Conservation (phyloP, 2,113 vertebrate genomes). For the Osmerus mordax region DNA sequence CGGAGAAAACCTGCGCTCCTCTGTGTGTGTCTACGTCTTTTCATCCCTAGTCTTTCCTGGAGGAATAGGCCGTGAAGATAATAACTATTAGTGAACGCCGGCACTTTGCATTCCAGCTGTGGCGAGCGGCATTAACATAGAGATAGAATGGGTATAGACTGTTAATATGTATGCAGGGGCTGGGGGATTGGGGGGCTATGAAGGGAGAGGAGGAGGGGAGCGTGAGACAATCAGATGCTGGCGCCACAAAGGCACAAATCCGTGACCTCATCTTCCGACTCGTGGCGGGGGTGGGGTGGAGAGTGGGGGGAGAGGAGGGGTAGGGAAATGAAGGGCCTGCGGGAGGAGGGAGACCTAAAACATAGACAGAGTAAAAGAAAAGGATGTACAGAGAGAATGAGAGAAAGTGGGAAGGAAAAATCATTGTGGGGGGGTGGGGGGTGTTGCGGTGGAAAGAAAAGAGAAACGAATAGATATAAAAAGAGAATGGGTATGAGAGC, state of each 20-base stretch:
- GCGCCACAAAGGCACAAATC: conserved; percentile 79
- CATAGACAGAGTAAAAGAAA: conserved; percentile 38
- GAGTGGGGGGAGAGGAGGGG: conserved; percentile 3
- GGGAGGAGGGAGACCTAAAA: conserved; percentile 38
- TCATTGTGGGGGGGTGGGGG: conserved; percentile 33
- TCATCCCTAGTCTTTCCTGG: conserved; percentile 64
- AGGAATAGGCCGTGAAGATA: conserved; percentile 81
- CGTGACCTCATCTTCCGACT: conserved; percentile 74
- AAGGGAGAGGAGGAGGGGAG: conserved; percentile 8
- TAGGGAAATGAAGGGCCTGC: conserved; percentile 46
- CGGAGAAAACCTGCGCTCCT: conserved; percentile 75
- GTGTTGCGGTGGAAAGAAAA: not conserved
- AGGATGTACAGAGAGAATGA: conserved; percentile 9
- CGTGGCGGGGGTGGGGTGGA: conserved; percentile 31
- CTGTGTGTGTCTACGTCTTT: conserved; percentile 51
- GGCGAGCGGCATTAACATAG: conserved; percentile 88
- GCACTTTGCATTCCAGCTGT: conserved; percentile 77
- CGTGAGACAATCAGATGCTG: conserved; percentile 74
- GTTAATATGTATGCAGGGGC: conserved; percentile 89
- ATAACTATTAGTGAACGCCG: conserved; percentile 88
- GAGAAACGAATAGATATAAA: not conserved
- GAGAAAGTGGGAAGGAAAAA: conserved; percentile 9
- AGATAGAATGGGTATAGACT: conserved; percentile 97
- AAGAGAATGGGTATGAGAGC: not conserved
- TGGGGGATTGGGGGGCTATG: conserved; percentile 61